Evolutionary conservation across 53 echinoderm and acorn worm species (phyloP), one percentile per base, ranked within the genome.

Genomic region (Arbacia lixula): DNA sequence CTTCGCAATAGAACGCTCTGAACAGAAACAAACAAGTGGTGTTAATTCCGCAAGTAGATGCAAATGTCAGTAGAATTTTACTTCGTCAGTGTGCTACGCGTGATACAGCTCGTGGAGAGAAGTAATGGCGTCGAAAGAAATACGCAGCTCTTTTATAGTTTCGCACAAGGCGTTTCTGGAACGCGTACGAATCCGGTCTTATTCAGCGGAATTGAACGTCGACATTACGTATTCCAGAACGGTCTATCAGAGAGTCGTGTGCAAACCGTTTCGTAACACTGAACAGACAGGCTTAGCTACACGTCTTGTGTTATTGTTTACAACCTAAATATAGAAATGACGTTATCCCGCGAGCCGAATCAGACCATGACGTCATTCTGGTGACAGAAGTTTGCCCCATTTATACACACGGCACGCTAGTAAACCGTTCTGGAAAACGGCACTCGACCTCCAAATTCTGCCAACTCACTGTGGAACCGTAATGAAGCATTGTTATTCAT

Each of bases 161-260:
- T 12, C 0, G 60, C 12, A 21, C 24, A 27, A 58, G 58, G 36
- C 78, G 78, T 78, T 78, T 78, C 78, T 78, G 78, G 78, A 78
- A 78, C 78, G 41, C 58, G n/a, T n/a, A 60, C 60, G 17, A 78
- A 78, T 40, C 78, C 78, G 60, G 78, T 58, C 78, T 78, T 78
- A 78, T 60, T 36, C 58, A 78, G 78, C 78, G 29, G 60, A 78
- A 78, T 78, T 78, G 78, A 78, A 58, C 78, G 78, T 60, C 39
- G 60, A 60, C 78, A 57, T 58, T 78, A 78, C 78, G 78, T 78
- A 38, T 77, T 75, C 75, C 78, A 60, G 60, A 58, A 78, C 78
- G 60, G 58, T 60, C 26, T 38, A 6, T 16, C 53, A 33, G 71
- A 28, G 46, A 43, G 40, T 37, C 35, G 71, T 53, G 74, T 53